Base-by-base conservation (phyloP, 2,888 invertebrate genomes). In the Melipona beecheii region DNA sequence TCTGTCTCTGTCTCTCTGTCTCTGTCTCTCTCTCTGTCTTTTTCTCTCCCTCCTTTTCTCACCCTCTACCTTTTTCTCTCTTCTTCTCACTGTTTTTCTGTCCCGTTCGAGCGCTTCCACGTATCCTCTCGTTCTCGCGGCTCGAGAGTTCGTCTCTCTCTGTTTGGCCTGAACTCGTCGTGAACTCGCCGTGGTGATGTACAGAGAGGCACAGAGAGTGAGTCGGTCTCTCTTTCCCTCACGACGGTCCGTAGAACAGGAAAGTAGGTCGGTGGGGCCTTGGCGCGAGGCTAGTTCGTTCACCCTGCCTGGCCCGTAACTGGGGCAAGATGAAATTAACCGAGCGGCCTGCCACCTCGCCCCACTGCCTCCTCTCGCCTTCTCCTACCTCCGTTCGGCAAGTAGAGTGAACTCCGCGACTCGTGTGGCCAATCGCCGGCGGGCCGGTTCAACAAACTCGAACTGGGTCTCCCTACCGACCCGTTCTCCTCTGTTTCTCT, bases 251-350 rank as follows among this genome's bases (percentile, higher is more conserved):
- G 84, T 85, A 86, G 85, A 83, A 84, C 90, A 92, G 90, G 92
- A 93, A 94, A 93, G 93, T 94, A 93, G 94, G 93, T 93, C 94
- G 93, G 90, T 90, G 91, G 93, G 91, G 93, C 94, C 95, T 94
- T 93, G 94, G 91, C 91, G 92, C 94, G 95, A 95, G 95, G 95
- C 95, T 96, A 95, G 96, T 95, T 95, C 96, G 95, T 95, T 96
- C 95, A 96, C 95, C 96, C 95, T 93, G 93, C 93, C 93, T 93
- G 93, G 93, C 93, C 94, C 94, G 95, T 95, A 96, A 96, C 96
- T 96, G 95, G 96, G 96, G 95, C 96, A 96, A 95, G 95, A 96
- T 96, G 95, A 95, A 96, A 96, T 96, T 95, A 95, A 95, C 95
- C 95, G 93, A 94, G 92, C 92, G 87, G 88, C 87, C 89, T 84